A percentile compares a stretch with the other conserved stretches of the same genome.
These are phyloP conservation scores for Calameuta pallipes DNA, from an alignment of 2,888 invertebrate species.

Conservation along the genomic window DNA sequence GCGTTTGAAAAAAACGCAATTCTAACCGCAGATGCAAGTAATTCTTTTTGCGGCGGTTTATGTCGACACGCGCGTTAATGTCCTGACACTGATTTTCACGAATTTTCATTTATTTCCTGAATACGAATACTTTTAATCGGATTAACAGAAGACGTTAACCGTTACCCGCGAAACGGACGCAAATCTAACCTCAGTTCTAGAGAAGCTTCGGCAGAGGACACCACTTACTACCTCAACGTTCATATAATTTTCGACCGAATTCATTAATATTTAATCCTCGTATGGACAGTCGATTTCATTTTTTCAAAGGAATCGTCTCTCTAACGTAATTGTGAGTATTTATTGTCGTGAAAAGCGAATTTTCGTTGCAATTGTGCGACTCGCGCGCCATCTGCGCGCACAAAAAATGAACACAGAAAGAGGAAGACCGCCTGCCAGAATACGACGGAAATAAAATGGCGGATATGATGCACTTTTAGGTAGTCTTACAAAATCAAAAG, in stretches of 20 bases:
- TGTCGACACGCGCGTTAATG: not conserved
- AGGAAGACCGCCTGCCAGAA: not conserved
- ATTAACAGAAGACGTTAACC: not conserved
- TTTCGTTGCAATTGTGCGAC: conserved; percentile 1
- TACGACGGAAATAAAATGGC: conserved; percentile 4
- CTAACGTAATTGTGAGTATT: not conserved
- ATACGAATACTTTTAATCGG: not conserved
- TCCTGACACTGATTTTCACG: not conserved
- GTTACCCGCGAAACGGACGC: conserved; percentile 36
- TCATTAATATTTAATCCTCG: not conserved
- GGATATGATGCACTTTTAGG: not conserved
- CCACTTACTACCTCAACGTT: conserved; percentile 33
- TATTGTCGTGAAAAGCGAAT: not conserved
- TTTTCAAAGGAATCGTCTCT: not conserved
- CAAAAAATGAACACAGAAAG: conserved; percentile 4
- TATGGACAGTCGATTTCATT: not conserved
- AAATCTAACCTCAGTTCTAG: conserved; percentile 48
- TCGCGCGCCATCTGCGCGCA: not conserved
- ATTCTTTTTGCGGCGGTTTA: not conserved
- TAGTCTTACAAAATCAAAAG: not conserved
- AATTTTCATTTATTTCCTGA: not conserved
- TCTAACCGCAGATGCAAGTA: conserved; percentile 48
- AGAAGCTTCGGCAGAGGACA: conserved; percentile 56
- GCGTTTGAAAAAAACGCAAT: conserved; percentile 52
- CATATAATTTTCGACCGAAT: not conserved